Evolutionary conservation across 2,888 invertebrate genomes (phyloP), one percentile per base, ranked within the genome.

Genomic region (Rhorus exstirpatorius): DNA sequence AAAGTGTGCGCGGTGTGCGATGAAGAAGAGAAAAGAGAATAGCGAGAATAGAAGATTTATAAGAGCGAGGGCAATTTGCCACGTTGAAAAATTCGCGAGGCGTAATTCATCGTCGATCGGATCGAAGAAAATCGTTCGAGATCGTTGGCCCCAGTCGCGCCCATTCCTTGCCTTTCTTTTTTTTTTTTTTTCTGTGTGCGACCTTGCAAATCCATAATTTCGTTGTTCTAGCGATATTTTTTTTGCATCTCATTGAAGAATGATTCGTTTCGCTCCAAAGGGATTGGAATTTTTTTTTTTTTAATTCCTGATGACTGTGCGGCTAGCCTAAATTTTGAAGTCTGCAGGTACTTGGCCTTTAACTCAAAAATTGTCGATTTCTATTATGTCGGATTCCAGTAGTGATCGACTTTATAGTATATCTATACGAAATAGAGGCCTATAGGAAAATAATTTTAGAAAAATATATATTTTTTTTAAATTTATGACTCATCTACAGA

Each of bases 41-140:
- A 21, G 24, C 8, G 44, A 68, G 61, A 38, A 46, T n/a, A 63
- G 41, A 49, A 79, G 75, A 65, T 65, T 71, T 46, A 67, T 63
- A 79, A 67, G 61, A 81, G 63, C 58, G 21, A 41, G 44, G 49
- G 35, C 79, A 82, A 82, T 82, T 82, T 82, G 82, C 75, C 82
- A 82, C 65, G 70, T 79, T 82, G 75, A 82, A 79, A 79, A 79
- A 79, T 82, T 82, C 65, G 17, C 70, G 46, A 65, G 14, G 46
- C 72, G 72, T 74, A 63, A 74, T 53, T 58, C 46, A 38, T 41
- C 71, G 65, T 31, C 26, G 75, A 70, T 58, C 38, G 44, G 60
- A 74, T 68, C 74, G 71, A 70, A 35, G 24, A 35, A 41, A 44
- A 19, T 24, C 17, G 46, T 49, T 63, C 44, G 49, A 41, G 24